A percentile compares a stretch with the other conserved stretches of the same genome.
Evolutionary conservation across 2,113 vertebrate genomes (phyloP).

Genomic region (Hippocampus barbouri): DNA sequence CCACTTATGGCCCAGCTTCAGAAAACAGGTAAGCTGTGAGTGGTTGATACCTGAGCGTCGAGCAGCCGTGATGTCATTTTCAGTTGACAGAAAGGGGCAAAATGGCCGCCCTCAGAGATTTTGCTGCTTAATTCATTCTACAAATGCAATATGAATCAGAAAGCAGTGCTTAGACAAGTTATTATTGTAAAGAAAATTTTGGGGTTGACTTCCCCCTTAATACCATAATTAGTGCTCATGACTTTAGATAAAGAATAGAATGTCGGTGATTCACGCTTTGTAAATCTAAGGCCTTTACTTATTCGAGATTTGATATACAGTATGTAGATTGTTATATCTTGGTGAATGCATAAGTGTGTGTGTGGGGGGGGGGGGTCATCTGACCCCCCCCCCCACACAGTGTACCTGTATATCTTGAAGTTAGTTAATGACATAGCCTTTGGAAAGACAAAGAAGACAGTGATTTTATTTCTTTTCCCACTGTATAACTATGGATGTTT

Average conservation of each 20-base stretch:
- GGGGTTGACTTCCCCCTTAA: too few species aligned
- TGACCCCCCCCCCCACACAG: neutral
- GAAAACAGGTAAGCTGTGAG: too few species aligned
- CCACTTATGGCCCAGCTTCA: too few species aligned
- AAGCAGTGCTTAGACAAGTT: too few species aligned
- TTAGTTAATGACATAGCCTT: slow-evolving; percentile 36
- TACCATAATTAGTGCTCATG: neutral
- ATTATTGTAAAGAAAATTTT: too few species aligned
- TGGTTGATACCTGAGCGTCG: too few species aligned
- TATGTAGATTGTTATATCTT: too few species aligned
- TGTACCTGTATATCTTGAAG: slow-evolving; percentile 30
- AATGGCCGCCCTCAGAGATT: too few species aligned
- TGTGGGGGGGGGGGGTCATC: too few species aligned
- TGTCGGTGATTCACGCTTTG: slow-evolving; percentile 58
- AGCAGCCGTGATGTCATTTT: too few species aligned
- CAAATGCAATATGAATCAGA: neutral
- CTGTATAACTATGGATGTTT: slow-evolving; percentile 69
- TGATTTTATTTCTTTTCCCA: slow-evolving; percentile 70
- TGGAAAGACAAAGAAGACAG: slow-evolving; percentile 51
- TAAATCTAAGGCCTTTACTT: slow-evolving; percentile 53
- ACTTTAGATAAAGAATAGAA: slow-evolving; percentile 40
- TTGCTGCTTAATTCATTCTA: too few species aligned
- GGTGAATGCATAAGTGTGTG: slow-evolving; percentile 58
- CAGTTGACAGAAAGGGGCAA: too few species aligned
- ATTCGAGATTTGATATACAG: slow-evolving; percentile 62